Evolutionary conservation across 1,140 invertebrate species (phyloP).

Genomic region (Bradysia coprophila): DNA sequence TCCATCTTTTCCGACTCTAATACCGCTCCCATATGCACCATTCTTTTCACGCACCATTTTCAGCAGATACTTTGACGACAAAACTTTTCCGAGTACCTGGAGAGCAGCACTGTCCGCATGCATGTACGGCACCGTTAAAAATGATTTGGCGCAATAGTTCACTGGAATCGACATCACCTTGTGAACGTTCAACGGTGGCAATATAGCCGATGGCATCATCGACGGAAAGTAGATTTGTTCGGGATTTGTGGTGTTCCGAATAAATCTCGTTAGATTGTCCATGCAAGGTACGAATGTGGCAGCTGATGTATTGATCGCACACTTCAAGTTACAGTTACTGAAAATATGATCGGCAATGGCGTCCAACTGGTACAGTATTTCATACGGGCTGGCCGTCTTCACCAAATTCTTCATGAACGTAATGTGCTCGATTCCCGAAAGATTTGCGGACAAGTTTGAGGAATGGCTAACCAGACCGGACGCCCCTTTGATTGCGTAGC

Average conservation of each 20-base stretch:
- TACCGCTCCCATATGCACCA: constrained; percentile 81
- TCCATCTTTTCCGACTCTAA: constrained; percentile 43
- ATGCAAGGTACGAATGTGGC: constrained; percentile 27
- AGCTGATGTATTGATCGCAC: constrained; percentile 41
- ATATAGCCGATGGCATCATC: constrained; percentile 7
- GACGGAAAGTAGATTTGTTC: constrained; percentile 18
- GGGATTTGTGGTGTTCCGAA: constrained; percentile 13
- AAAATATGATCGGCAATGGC: constrained; percentile 42
- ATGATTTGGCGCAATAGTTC: constrained; percentile 65
- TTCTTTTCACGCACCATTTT: constrained; percentile 77
- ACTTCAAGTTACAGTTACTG: constrained; percentile 42
- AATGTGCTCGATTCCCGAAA: constrained; percentile 62
- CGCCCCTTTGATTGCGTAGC: constrained; percentile 68
- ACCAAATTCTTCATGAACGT: constrained; percentile 58
- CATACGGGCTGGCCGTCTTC: constrained; percentile 37
- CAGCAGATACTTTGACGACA: constrained; percentile 67
- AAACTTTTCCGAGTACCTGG: constrained; percentile 49
- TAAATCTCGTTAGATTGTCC: constrained; percentile 28
- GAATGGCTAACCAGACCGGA: constrained; percentile 48
- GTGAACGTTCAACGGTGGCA: constrained; percentile 34
- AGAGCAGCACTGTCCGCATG: constrained; percentile 61
- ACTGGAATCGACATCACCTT: constrained; percentile 72
- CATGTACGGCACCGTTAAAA: constrained; percentile 56
- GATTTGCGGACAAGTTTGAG: constrained; percentile 44
- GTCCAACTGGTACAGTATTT: constrained; percentile 42